These are phyloP conservation scores for Babylonia areolata DNA, from an alignment of 1,140 invertebrate species.

Conservation along the genomic window DNA sequence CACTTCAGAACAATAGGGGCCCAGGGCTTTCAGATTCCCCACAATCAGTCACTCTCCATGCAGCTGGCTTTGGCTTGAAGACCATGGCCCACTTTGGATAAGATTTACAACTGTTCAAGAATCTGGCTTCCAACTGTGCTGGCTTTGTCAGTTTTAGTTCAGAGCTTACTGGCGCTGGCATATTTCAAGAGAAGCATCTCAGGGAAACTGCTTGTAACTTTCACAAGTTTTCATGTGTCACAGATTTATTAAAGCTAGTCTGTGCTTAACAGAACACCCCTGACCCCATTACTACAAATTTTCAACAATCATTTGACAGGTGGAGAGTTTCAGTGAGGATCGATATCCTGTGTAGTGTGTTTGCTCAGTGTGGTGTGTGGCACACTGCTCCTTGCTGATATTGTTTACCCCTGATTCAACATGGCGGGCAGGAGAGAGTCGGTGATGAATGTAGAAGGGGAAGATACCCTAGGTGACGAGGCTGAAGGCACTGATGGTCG, in stretches of 20 bases:
- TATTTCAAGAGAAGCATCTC: background rate
- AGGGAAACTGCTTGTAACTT: background rate
- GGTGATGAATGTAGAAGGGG: background rate
- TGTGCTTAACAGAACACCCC: too few species aligned
- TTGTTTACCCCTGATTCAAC: background rate
- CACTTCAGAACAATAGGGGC: background rate
- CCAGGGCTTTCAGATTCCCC: background rate
- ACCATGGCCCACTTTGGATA: background rate
- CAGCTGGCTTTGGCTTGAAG: background rate
- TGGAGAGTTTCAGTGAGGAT: background rate
- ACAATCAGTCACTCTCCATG: background rate
- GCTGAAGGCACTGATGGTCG: background rate
- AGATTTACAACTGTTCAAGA: background rate
- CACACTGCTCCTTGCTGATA: background rate
- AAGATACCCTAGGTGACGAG: background rate
- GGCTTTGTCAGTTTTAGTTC: background rate
- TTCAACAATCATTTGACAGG: background rate
- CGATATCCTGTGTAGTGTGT: background rate
- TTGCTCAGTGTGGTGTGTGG: background rate
- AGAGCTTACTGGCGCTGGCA: background rate
- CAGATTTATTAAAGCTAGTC: background rate
- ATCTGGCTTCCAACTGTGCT: background rate
- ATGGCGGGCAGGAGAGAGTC: conserved; percentile 33
- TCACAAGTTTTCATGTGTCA: background rate
- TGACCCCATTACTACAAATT: background rate